Base-by-base conservation (phyloP, 2,888 invertebrate species). In the Syritta pipiens region DNA sequence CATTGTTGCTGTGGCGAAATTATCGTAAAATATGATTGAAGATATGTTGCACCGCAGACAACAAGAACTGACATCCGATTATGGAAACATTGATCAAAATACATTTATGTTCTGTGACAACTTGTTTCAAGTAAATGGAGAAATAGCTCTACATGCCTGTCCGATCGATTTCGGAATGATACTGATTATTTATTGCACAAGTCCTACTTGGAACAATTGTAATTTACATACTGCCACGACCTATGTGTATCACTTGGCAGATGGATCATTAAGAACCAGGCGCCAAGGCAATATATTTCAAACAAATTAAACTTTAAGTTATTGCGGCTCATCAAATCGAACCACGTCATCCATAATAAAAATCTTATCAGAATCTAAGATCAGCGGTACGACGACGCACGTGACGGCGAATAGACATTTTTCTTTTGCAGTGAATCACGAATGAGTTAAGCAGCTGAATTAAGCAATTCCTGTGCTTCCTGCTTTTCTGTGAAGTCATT, bases 161-260 rank as follows among this genome's bases (percentile, higher is more conserved):
- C 51, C 42, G 30, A 30, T 20, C n/a, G 17, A 22, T 42, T 63
- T 63, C 14, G 28, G 28, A 49, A 49, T 42, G 49, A 40, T 40
- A 63, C 28, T 63, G 40, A 65, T 63, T 53, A 65, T 65, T 65
- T 42, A 12, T 30, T 20, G 42, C 40, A 65, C 49, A 63, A 63
- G 53, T 53, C 44, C 51, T 44, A 53, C 51, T 14, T 14, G 5
- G 20, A 51, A 51, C 42, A 63, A 63, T 51, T 20, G 49, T 42
- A 20, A 63, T 63, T 51, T 63, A 51, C 51, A 51, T 63, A 62
- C 37, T 19, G 17, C 37, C 37, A 60, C 35, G 10, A 17, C 24
- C 24, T 26, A n/a, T 32, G 22, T 32, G 7, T 24, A 46, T 46
- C 35, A 9, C 53, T 24, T 22, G 20, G 51, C 35, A 22, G 32